Conservation (phyloP, 2,888 invertebrate genomes). For the Cephus pulcher region DNA sequence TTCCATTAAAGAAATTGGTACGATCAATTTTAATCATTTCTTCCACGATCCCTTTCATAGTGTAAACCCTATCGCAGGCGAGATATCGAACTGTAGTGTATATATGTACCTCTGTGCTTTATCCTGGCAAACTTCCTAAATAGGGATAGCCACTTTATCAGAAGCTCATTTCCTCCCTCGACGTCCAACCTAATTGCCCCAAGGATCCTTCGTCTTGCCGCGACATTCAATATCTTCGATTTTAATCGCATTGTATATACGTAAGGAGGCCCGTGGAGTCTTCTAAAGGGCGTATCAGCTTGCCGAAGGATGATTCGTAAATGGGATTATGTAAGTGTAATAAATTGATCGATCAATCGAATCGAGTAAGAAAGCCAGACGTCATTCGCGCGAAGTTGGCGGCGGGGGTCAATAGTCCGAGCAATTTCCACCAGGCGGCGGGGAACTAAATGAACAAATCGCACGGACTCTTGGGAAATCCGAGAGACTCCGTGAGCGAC, state of each 20-base stretch:
- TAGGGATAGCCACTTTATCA: background rate
- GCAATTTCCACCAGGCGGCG: background rate
- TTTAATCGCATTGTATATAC: background rate
- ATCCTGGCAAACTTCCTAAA: background rate
- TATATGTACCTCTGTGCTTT: background rate
- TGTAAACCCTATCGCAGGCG: background rate
- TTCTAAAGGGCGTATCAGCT: background rate
- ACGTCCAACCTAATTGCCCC: background rate
- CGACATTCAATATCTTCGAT: background rate
- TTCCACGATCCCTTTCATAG: background rate
- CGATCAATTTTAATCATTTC: background rate
- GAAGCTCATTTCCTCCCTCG: background rate
- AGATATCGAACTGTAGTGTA: background rate
- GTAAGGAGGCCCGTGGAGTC: background rate
- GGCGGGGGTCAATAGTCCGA: background rate
- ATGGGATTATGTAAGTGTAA: background rate
- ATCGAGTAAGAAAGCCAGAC: background rate
- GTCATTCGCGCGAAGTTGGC: background rate
- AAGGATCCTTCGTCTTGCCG: background rate
- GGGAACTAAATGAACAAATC: background rate
- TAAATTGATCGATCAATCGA: background rate
- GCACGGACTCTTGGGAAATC: background rate
- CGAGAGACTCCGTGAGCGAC: background rate
- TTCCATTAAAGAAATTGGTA: background rate
- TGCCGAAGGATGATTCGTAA: background rate